A percentile compares a stretch with the other conserved stretches of the same genome.
These are phyloP conservation scores for Perca schrenkii DNA, from an alignment of 2,113 vertebrate genomes.

Conservation along the genomic window DNA sequence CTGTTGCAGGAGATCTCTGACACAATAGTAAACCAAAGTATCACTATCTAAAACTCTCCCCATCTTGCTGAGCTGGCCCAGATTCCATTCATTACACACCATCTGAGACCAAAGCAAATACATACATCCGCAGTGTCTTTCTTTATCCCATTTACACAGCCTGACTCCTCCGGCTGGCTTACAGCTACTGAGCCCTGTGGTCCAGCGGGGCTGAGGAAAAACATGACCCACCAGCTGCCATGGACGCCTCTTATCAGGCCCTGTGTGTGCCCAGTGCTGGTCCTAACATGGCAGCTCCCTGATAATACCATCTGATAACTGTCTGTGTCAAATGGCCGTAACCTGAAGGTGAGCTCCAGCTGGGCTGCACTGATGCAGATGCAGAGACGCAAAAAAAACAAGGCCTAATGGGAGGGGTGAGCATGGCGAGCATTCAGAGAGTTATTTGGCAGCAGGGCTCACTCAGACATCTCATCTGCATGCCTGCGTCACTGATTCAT, in stretches of 20 bases:
- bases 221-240: conserved; percentile 63
- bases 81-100: conserved; percentile 40
- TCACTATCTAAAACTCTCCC: conserved; percentile 16
- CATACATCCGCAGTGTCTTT: conserved; percentile 33
- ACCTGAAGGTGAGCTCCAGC: conserved; percentile 56
- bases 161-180: conserved; percentile 46
- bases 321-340: conserved; percentile 49
- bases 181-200: conserved; percentile 37
- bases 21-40: conserved; percentile 16
- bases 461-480: conserved; percentile 26
- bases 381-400: conserved; percentile 53
- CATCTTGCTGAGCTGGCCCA: conserved; percentile 8
- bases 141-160: conserved; percentile 64
- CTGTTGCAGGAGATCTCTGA: background rate
- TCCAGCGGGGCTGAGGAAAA: conserved; percentile 56
- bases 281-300: conserved; percentile 59
- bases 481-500: conserved; percentile 3
- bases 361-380: conserved; percentile 26
- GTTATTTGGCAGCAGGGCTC: background rate
- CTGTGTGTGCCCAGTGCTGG: conserved; percentile 53
- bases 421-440: conserved; percentile 15
- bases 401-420: conserved; percentile 12
- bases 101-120: conserved; percentile 54
- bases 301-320: conserved; percentile 69
- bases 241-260: conserved; percentile 66